Evolutionary conservation across 1,140 invertebrate species (phyloP).

Genomic region (Sycophaga agraensis): DNA sequence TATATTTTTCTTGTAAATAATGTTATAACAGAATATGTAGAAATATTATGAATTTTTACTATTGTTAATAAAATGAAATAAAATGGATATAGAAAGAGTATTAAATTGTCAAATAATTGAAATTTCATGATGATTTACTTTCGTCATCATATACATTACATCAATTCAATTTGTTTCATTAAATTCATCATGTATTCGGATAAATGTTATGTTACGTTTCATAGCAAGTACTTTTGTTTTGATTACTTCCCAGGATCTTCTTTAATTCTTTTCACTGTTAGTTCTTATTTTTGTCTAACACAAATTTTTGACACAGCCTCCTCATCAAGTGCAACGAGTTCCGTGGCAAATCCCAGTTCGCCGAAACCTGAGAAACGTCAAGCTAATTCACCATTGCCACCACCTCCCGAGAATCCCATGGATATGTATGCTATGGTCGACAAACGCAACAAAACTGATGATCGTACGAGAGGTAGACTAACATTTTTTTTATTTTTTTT

Average conservation of each 20-base stretch:
- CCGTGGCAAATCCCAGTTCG: conserved; percentile 72
- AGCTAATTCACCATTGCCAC: conserved; percentile 79
- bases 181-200: background rate
- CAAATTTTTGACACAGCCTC: conserved; percentile 60
- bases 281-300: background rate
- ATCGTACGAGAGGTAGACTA: conserved; percentile 39
- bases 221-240: background rate
- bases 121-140: background rate
- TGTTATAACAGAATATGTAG: background rate
- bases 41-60: conserved; percentile 23
- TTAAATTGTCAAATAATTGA: conserved; percentile 1
- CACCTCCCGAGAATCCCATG: conserved; percentile 62
- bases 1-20: conserved; percentile 7
- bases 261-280: no score
- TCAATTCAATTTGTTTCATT: no score
- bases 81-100: background rate
- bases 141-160: no score
- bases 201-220: background rate
- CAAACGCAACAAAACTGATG: conserved; percentile 49
- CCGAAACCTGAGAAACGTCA: conserved; percentile 85
- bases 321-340: conserved; percentile 74
- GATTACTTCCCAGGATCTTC: no score
- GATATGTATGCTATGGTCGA: conserved; percentile 49
- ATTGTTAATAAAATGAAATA: conserved; percentile 9
- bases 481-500: background rate